Evolutionary conservation across 1,140 invertebrate species (phyloP).

Genomic region (Pseudachorutes palmiensis): DNA sequence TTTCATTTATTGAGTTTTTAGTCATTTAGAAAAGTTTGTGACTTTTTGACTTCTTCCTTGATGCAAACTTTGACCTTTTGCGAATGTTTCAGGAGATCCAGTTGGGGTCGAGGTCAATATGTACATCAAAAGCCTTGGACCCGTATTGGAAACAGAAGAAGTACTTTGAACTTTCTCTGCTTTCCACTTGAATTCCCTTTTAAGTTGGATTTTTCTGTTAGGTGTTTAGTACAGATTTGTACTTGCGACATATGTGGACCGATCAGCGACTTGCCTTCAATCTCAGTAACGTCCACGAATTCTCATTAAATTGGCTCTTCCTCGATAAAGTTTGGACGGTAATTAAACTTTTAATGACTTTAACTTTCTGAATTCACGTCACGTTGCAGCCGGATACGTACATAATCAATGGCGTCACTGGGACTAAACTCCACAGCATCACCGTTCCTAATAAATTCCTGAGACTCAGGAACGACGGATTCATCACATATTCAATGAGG

Average conservation of each 20-base stretch:
- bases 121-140: conserved; percentile 49
- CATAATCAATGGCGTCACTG: conserved; percentile 43
- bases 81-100: conserved; percentile 47
- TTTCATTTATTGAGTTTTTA: too few species aligned
- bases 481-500: conserved; percentile 56
- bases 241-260: conserved; percentile 51
- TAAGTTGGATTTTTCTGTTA: conserved; percentile 38
- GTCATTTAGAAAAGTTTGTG: too few species aligned
- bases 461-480: conserved; percentile 51
- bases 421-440: conserved; percentile 49
- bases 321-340: conserved; percentile 32
- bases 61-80: too few species aligned
- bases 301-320: conserved; percentile 50
- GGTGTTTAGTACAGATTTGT: conserved; percentile 56
- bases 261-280: conserved; percentile 49
- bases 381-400: conserved; percentile 59
- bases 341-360: background rate
- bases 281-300: conserved; percentile 41
- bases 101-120: conserved; percentile 47
- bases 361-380: too few species aligned
- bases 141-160: conserved; percentile 50
- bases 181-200: background rate
- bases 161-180: conserved; percentile 39
- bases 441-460: conserved; percentile 58
- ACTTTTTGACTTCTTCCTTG: too few species aligned